Evolutionary conservation across 2,888 invertebrate genomes (phyloP), one percentile per base, ranked within the genome.

Genomic region (Conops quadrifasciatus): DNA sequence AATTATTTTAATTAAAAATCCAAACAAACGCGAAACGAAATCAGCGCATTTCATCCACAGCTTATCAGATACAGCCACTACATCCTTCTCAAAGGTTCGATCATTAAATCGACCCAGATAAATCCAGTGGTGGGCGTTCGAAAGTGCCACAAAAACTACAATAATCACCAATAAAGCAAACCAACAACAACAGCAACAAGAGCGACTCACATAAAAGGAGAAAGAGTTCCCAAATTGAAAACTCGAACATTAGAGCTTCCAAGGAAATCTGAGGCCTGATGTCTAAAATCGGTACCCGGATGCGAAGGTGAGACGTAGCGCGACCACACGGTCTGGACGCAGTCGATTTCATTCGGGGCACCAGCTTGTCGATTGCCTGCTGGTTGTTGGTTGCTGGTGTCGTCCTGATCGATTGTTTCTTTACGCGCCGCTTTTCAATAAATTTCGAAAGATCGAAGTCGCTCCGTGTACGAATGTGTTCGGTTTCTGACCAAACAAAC

Each of bases 1-100:
- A 77, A 77, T 76, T 77, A 77, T 77, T 77, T 77, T 77, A 77
- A 77, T 77, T 77, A 77, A 77, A 76, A 77, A 74, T 76, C 71
- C 72, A 47, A 74, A 75, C 13, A 74, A 76, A 68, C 64, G 71
- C 63, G 58, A 71, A 74, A 73, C 59, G 67, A 73, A 70, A 63
- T 49, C 69, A 69, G 72, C 69, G 63, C 69, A 71, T 71, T 69
- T 67, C 67, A 70, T 15, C 26, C 36, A 24, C 13, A 53, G 36
- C n/a, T 60, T 63, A 59, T 53, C 70, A 62, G 71, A 70, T 70
- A 64, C 69, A 70, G 53, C 15, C 28, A 45, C 67, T 16, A 68
- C 26, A 70, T n/a, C 66, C 64, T 19, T 62, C 63, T 45, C 26
- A 63, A 56, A 56, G 56, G 21, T 56, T 56, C 1, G 24, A 67